Base-by-base conservation (phyloP, 2,888 invertebrate species). In the Pachliopta kotzebuea region DNA sequence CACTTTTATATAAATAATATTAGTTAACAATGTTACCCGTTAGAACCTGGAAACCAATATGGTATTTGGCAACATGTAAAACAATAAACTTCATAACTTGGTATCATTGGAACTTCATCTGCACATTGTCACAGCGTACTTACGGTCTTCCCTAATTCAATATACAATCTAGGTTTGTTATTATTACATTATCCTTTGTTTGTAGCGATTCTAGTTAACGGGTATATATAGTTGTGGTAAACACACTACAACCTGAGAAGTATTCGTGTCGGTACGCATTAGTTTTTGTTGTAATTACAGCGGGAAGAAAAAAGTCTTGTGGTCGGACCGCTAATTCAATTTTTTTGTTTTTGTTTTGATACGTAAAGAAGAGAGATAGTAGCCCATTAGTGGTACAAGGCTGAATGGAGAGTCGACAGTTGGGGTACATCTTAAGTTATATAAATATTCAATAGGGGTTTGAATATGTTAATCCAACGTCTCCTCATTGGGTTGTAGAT, bases 401-500 rank as follows among this genome's bases (percentile, higher is more conserved):
- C 71, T 86, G 86, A 85, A 79, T 84, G 79, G 80, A 77, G 72
- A 78, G 81, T 79, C 79, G 78, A 76, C 82, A 78, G 77, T 77
- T 77, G 79, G 78, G 76, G 70, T 68, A 71, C 71, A 68, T 71
- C 73, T 70, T 71, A 82, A 79, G 79, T 79, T 80, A 81, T 87
- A 90, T 91, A 91, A 88, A 91, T 91, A 91, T 91, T 90, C 91
- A 91, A 90, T 89, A 87, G 85, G 82, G 83, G 81, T 83, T 84
- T 88, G 87, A 90, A 89, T 90, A 90, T 91, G 90, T 88, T 86
- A 91, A 91, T 90, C 83, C 80, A 76, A 74, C 76, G 83, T 84
- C 86, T 89, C 81, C 89, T 88, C 90, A 90, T 90, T 89, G 90
- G 90, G 79, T 90, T 88, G 90, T 90, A 90, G 90, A 91, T 90